Evolutionary conservation across 1,140 invertebrate genomes (phyloP).

Genomic region (Zaprionus gabonicus): DNA sequence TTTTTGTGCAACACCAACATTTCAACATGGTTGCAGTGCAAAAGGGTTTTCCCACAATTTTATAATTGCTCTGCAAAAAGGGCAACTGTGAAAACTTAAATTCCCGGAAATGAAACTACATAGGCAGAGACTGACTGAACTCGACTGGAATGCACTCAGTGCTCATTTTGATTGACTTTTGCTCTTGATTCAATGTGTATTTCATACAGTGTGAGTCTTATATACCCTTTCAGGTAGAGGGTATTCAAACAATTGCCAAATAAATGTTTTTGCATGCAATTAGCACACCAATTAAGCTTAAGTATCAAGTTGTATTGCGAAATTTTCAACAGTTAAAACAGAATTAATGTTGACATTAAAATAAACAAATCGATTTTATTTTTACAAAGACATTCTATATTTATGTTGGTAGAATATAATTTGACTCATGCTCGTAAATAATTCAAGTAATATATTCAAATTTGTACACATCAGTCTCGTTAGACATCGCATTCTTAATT

Average conservation of each 20-base stretch:
- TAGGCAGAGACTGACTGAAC: neutral
- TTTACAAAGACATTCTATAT: neutral
- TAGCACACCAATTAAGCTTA: conserved; percentile 3
- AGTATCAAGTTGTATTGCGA: neutral
- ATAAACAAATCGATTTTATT: neutral
- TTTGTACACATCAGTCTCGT: conserved; percentile 17
- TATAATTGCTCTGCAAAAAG: conserved; percentile 51
- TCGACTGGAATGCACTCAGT: neutral
- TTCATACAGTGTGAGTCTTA: neutral
- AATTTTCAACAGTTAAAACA: neutral
- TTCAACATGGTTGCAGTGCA: conserved; percentile 2
- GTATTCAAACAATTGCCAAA: conserved; percentile 13
- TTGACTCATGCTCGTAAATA: neutral
- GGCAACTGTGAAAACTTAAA: conserved; percentile 30
- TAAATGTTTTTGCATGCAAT: conserved; percentile 11
- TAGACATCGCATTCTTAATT: conserved; percentile 6
- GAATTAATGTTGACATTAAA: neutral
- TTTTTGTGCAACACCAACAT: conserved; percentile 17
- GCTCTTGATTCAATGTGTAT: neutral
- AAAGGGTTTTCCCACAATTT: conserved; percentile 31
- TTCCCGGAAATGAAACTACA: conserved; percentile 37
- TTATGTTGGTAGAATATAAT: neutral
- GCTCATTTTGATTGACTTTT: neutral
- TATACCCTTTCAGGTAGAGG: neutral
- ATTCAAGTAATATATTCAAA: conserved; percentile 8